Evolutionary conservation across 1,140 invertebrate species (phyloP).

Genomic region (Zaprionus gabonicus): DNA sequence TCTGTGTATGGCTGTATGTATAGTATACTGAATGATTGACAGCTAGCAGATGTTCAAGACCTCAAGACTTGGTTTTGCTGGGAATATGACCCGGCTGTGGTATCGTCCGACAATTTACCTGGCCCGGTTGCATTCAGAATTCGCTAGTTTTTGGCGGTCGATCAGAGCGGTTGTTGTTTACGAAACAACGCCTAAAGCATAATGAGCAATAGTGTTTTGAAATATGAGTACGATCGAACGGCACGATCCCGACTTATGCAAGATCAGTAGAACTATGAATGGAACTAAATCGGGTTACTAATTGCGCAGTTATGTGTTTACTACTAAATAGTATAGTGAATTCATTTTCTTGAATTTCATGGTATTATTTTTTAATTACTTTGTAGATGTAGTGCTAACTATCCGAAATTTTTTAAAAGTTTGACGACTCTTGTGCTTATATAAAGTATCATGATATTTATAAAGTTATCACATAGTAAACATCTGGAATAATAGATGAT

Average conservation of each 20-base stretch:
- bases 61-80: constrained; percentile 17
- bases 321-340: neutral
- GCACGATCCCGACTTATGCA: neutral
- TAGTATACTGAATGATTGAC: constrained; percentile 45
- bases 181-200: constrained; percentile 26
- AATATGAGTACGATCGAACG: constrained; percentile 21
- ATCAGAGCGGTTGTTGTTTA: constrained; percentile 20
- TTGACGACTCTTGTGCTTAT: neutral
- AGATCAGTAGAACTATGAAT: neutral
- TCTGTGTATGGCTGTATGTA: neutral
- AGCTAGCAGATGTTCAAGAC: constrained; percentile 60
- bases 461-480: neutral
- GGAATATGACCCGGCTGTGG: constrained; percentile 46
- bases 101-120: constrained; percentile 23
- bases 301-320: neutral
- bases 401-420: neutral
- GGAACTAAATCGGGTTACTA: neutral
- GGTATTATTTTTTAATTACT: neutral
- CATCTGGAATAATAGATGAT: too few species aligned
- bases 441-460: too few species aligned
- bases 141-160: constrained; percentile 49
- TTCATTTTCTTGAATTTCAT: neutral
- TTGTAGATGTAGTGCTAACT: too few species aligned
- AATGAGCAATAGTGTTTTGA: constrained; percentile 22
- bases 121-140: constrained; percentile 42